Base-by-base conservation (phyloP, 92 coral and sea anemone species). In the Paramuricea clavata region DNA sequence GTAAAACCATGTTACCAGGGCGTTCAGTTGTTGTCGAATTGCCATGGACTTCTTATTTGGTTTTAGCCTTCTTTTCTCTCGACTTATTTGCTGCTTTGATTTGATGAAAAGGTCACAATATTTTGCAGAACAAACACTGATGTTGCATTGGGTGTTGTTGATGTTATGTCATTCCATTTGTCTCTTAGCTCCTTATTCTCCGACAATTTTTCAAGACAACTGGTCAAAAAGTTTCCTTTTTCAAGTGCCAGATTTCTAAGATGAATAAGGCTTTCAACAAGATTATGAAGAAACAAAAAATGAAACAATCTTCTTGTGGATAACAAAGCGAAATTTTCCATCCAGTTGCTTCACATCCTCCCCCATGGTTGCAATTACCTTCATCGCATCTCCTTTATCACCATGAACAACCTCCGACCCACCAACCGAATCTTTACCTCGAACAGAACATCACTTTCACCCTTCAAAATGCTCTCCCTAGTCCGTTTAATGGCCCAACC, bases 111-210 rank as follows among this genome's bases (percentile, higher is more conserved):
- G 7, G 9, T 59, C 30, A 59, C 68, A 59, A 59, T 59, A 19
- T 59, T 59, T 59, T 59, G 68, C 68, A 59, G 68, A 59, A 59
- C 68, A 59, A 59, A 59, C 30, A 59, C 68, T 59, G 68, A 59
- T 59, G 68, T 26, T 6, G 68, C 68, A 19, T 59, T 59, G 23
- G 30, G 68, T 59, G 68, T 59, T 19, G 68, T 19, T 59, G 68
- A 59, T 26, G 68, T 59, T n/a, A 59, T 59, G 68, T 16, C 68
- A 59, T 59, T 59, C 68, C 68, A 59, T 59, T 59, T 59, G 25
- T 59, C 68, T 19, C 68, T 59, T 59, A 59, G 30, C 68, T 59
- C 68, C 30, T 59, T n/a, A 59, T 59, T 59, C 15, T 59, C 15
- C 7, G 68, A 59, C 68, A 59, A 59, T 26, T 59, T 59, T n/a